phyloP scores from a whole-genome alignment of 2,113 vertebrate genomes.

The Onychostoma macrolepis region DNA sequence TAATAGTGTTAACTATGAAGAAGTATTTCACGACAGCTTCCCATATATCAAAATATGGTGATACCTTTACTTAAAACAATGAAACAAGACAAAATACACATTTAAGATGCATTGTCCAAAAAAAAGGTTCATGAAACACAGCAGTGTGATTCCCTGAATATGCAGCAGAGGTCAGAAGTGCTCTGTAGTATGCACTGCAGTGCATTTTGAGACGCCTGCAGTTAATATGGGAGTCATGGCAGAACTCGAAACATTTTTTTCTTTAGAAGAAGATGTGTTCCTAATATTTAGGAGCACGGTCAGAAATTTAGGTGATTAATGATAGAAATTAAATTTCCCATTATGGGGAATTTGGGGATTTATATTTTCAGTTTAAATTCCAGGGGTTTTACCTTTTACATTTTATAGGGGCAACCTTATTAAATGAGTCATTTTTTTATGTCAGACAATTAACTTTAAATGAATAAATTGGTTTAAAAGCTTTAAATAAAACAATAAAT shows the following conservation, averaged over 20 bases:
- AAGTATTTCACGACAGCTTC: not conserved
- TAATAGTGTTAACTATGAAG: not conserved
- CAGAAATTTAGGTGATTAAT: not conserved
- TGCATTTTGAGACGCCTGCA: not conserved
- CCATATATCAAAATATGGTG: not conserved
- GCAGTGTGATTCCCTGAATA: slow-evolving; percentile 21
- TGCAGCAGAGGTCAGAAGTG: slow-evolving; percentile 20
- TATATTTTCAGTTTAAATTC: not conserved
- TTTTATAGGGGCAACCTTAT: not conserved
- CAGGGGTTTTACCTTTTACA: not conserved
- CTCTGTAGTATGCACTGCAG: not conserved
- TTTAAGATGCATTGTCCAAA: not conserved
- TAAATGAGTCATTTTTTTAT: not conserved
- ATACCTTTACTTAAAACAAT: no score
- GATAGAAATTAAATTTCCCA: not conserved
- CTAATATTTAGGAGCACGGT: not conserved
- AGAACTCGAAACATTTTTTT: no score
- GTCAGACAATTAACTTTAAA: not conserved
- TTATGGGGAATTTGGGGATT: not conserved
- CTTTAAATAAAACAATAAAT: no score
- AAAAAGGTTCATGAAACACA: not conserved
- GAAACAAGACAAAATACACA: not conserved
- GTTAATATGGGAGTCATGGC: not conserved
- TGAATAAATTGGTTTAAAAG: no score
- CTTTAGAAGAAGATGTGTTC: not conserved